A percentile compares a stretch with the other conserved stretches of the same genome.
phyloP scores from a whole-genome alignment of 2,113 vertebrate species.

The Platysteira castanea region DNA sequence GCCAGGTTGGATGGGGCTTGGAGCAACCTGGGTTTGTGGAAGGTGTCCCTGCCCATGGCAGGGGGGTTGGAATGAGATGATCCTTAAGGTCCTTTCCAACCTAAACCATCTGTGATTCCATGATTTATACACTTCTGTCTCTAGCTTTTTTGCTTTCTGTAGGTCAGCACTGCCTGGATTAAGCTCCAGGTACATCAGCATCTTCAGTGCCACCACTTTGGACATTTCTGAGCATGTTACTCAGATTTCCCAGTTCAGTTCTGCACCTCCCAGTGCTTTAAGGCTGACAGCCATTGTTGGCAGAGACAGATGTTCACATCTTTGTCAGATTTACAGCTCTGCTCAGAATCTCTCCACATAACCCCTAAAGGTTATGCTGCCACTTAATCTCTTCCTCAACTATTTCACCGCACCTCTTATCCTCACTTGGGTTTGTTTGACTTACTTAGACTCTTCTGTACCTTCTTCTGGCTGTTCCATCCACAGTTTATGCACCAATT shows the following conservation, averaged over 20 bases:
- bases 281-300: not conserved
- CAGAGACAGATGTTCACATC: not conserved
- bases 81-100: not conserved
- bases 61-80: not conserved
- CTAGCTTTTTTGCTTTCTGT: not conserved
- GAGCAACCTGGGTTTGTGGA: not conserved
- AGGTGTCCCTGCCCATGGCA: not conserved
- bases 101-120: not conserved
- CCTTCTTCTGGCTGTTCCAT: not conserved
- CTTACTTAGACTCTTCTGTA: not conserved
- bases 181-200: not conserved
- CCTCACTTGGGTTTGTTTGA: not conserved
- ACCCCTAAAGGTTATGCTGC: not conserved
- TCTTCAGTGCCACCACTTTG: not conserved
- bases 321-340: not conserved
- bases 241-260: not conserved
- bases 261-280: not conserved
- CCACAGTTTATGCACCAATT: not conserved
- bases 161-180: not conserved
- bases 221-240: not conserved
- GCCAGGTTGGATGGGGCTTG: fast-evolving
- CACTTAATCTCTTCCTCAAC: not conserved
- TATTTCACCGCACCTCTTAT: not conserved
- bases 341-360: not conserved
- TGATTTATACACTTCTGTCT: not conserved